Evolutionary conservation across 2,113 vertebrate species (phyloP), one percentile per base, ranked within the genome.

Genomic region (Rallus limicola): DNA sequence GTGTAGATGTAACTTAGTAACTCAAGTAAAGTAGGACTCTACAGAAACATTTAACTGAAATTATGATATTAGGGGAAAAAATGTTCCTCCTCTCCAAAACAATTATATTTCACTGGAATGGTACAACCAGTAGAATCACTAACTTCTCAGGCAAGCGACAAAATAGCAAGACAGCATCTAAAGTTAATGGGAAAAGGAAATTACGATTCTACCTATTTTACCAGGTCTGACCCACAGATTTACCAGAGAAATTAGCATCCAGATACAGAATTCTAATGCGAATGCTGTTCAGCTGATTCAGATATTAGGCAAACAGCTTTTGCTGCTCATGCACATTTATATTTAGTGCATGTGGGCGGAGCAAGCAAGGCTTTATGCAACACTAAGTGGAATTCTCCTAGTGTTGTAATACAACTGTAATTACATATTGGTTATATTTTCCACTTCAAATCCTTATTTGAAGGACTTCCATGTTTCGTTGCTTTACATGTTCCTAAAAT

Each of bases 321-420:
- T 93, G 96, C 96, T 95, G 84, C 29, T 95, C 46, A 23, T 50
- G 97, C 96, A 97, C 89, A 85, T 96, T 93, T 97, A 95, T 96
- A 96, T 97, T 97, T 97, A 97, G 95, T 62, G 29, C 67, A 31
- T n/a, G 91, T 59, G 80, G 91, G 96, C 82, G 88, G 86, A 94
- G 94, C 83, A 91, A 95, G 70, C 1, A 1, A 95, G 67, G 92
- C 84, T 82, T 96, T 94, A 92, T 82, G 72, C 79, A 95, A 48
- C 77, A 58, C 62, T 63, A 29, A 3, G 0, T 70, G 33, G 83
- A 90, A 97, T 91, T 77, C 92, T 75, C 79, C 29, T 63, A 50
- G 34, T 52, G 58, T 50, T 93, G 50, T 77, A 76, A 92, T 88
- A 70, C 70, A 94, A 83, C 67, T 72, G 25, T 80, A 82, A 80